Conservation (phyloP, 2,888 invertebrate genomes). For the Chrysolina americana region DNA sequence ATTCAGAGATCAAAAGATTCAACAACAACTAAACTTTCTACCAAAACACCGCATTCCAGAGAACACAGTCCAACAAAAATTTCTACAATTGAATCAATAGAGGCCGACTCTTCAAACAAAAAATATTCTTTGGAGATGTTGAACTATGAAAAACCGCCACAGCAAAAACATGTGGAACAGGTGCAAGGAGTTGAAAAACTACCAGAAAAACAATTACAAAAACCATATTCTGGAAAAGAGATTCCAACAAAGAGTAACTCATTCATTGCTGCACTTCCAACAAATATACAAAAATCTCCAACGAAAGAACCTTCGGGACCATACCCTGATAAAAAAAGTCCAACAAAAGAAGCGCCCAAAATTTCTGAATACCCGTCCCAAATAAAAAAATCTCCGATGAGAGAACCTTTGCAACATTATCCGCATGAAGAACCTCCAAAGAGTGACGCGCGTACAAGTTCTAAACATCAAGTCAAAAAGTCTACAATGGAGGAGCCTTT, state of each 20-base stretch:
- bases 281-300: constrained; percentile 57
- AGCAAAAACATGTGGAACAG: not conserved
- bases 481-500: not conserved
- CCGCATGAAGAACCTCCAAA: constrained; percentile 43
- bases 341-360: constrained; percentile 40
- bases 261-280: too few species aligned
- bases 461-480: not conserved
- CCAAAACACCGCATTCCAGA: not conserved
- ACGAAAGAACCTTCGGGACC: constrained; percentile 50
- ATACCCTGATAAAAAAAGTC: constrained; percentile 42
- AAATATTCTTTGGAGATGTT: too few species aligned
- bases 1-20: too few species aligned
- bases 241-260: not conserved
- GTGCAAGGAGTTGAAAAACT: constrained; percentile 47
- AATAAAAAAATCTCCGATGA: constrained; percentile 48
- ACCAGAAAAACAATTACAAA: constrained; percentile 48
- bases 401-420: constrained; percentile 45
- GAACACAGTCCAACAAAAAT: not conserved
- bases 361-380: constrained; percentile 57
- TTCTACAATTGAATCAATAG: not conserved
- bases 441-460: not conserved
- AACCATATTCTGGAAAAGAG: not conserved
- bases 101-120: constrained; percentile 18
- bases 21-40: not conserved
- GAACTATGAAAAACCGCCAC: not conserved